Base-by-base conservation (phyloP, 2,797 vertebrate species). In the Chloroceryle inda region DNA sequence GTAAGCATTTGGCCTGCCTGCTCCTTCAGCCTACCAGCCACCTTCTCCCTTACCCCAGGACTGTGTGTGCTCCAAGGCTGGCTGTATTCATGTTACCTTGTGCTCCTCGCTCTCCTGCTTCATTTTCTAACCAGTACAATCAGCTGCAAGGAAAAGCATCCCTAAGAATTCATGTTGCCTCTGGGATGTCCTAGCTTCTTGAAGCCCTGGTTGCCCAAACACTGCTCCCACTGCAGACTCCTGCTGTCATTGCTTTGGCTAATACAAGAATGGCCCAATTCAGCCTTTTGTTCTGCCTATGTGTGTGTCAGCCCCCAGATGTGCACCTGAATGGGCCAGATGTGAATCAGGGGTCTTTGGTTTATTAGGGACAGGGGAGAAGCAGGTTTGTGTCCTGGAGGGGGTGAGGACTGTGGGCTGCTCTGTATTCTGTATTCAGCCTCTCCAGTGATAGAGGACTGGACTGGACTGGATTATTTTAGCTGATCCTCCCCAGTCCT, bases 201-300 rank as follows among this genome's bases (percentile, higher is more conserved):
- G 56, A 52, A 71, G 17, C 9, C 52, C 64, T 75, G 42, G 4
- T 61, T 75, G 31, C 45, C 69, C 49, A 16, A 80, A 77, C 37
- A 12, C 22, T 11, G 4, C 2, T 40, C 15, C 33, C 18, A 27
- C 40, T 1, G 0, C 0, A 5, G 20, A 13, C 35, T 85, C 15
- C 15, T 20, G 27, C 49, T 35, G 0, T 20, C n/a, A 6, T 9
- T 64, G 31, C 27, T 89, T 56, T 79, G 72, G 33, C 17, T 50
- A 44, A 83, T 19, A 22, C 2, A 10, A 8, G 20, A 80, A 71
- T 38, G 75, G 29, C 26, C 44, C 38, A 22, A 24, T 61, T 37
- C 59, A 33, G 10, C 24, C 16, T 24, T 42, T 86, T 64, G 4
- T 31, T 29, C 35, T 85, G 13, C 5, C 38, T 40, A 2, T 12